Conservation (phyloP, 64 coral and sea anemone genomes). For the Anthopleura sola region DNA sequence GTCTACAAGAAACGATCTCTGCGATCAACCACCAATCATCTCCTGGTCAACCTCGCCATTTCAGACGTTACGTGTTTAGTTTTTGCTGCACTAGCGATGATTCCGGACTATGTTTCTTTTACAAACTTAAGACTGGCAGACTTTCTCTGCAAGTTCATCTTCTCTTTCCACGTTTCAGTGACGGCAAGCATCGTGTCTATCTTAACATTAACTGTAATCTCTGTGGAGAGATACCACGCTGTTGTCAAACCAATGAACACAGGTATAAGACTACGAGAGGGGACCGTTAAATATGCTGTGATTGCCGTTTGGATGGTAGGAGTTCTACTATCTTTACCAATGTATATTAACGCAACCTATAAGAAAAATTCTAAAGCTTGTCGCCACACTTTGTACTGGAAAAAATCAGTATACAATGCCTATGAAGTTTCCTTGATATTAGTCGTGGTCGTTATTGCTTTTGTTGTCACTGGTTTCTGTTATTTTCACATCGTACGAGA, state of each 20-base stretch:
- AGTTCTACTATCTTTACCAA: neutral
- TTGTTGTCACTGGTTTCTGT: neutral
- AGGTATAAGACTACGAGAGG: neutral
- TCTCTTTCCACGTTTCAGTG: conserved; percentile 36
- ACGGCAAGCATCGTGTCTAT: conserved; percentile 37
- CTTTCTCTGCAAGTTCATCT: conserved; percentile 59
- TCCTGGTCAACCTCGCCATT: too few species aligned
- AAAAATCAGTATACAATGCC: neutral
- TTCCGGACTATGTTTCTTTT: too few species aligned
- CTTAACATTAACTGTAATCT: conserved; percentile 50
- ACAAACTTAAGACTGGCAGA: too few species aligned
- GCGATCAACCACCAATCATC: too few species aligned
- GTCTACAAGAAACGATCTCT: too few species aligned
- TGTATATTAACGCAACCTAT: neutral
- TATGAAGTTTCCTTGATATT: neutral
- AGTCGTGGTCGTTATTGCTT: neutral
- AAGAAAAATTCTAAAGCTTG: neutral
- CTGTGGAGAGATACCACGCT: conserved; percentile 68
- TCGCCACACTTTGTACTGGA: neutral
- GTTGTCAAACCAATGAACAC: conserved; percentile 51
- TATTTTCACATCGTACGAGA: neutral
- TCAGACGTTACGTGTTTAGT: too few species aligned
- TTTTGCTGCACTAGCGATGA: too few species aligned
- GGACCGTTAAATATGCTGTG: conserved; percentile 6
- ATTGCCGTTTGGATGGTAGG: neutral